A percentile compares a stretch with the other conserved stretches of the same genome.
phyloP scores from a whole-genome alignment of 2,888 invertebrate genomes.

The Schizaphis graminum region DNA sequence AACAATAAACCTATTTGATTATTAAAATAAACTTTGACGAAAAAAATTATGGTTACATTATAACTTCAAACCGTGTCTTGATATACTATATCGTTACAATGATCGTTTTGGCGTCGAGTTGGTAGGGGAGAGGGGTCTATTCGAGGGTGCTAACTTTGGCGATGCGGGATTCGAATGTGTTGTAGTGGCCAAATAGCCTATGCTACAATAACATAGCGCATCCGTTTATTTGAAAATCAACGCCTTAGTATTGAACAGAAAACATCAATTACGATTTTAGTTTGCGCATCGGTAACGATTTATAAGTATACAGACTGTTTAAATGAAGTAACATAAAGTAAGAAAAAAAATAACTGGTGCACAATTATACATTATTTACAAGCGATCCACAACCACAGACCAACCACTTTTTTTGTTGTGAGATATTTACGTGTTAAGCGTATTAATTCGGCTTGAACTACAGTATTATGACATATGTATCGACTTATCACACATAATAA shows the following conservation, averaged over 20 bases:
- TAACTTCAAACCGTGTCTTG: not conserved
- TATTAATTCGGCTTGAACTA: not conserved
- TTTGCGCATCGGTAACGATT: not conserved
- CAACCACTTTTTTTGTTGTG: not conserved
- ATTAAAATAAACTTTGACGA: not conserved
- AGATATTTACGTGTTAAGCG: not conserved
- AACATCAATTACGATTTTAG: not conserved
- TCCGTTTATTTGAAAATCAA: not conserved
- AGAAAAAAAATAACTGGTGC: not conserved
- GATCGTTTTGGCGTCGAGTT: not conserved
- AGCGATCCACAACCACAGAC: not conserved
- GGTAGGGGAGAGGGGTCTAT: not conserved
- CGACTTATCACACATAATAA: not conserved
- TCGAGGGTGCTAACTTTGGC: not conserved
- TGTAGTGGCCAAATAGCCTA: not conserved
- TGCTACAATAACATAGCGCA: not conserved
- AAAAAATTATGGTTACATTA: not conserved
- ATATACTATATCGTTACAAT: not conserved
- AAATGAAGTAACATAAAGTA: not conserved
- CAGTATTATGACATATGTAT: not conserved
- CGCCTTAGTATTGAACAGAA: not conserved
- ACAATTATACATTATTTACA: not conserved
- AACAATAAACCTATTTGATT: not conserved
- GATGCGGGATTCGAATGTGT: not conserved
- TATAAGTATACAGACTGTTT: not conserved